Conservation (phyloP, 2,113 vertebrate genomes). For the Pygathrix nemaeus region DNA sequence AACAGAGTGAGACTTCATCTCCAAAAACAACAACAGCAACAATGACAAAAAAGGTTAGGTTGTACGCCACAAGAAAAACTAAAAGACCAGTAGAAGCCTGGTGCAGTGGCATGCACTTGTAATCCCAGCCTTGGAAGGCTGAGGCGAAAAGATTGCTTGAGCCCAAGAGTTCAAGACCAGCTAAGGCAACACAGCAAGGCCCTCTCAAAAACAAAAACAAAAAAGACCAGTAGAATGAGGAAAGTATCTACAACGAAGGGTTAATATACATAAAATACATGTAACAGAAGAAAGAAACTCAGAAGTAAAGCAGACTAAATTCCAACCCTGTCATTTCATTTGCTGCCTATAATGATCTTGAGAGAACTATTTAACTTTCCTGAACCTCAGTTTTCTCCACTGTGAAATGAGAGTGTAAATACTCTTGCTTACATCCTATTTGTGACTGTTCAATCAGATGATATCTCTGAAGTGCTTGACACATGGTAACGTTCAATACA, state of each 20-base stretch:
- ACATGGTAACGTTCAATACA: background rate
- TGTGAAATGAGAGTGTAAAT: constrained; percentile 19
- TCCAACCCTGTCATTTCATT: background rate
- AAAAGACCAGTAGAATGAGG: background rate
- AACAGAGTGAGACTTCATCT: no score
- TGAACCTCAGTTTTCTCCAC: background rate
- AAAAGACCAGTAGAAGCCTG: background rate
- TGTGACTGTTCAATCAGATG: background rate
- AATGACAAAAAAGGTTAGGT: no score
- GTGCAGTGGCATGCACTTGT: background rate
- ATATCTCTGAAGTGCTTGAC: background rate
- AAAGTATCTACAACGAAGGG: background rate
- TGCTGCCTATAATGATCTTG: background rate
- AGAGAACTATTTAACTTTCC: constrained; percentile 1
- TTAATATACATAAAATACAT: background rate
- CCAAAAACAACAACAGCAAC: no score
- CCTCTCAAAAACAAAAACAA: background rate
- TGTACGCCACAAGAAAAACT: background rate
- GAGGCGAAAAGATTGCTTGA: background rate
- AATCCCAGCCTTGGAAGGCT: background rate
- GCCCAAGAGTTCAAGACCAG: background rate
- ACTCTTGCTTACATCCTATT: background rate
- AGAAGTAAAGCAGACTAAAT: background rate
- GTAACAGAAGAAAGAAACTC: background rate
- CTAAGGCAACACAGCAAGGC: background rate